Base-by-base conservation (phyloP, 2,797 vertebrate species). In the Phaenicophaeus curvirostris region DNA sequence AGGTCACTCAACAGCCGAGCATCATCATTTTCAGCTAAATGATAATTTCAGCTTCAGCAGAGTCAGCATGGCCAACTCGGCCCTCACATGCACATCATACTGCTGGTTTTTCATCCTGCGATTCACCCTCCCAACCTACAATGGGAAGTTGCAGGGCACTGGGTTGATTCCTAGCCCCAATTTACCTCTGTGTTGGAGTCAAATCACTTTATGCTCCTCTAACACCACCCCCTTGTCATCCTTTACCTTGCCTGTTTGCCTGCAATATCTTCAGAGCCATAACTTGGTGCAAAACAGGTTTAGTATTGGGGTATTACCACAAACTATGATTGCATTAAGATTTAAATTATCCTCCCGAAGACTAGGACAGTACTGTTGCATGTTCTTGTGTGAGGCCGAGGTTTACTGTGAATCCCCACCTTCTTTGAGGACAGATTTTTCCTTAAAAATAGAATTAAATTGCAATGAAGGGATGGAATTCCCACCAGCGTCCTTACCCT, bases 81-180 rank as follows among this genome's bases (percentile, higher is more conserved):
- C 9, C 10, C 74, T 6, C 30, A 1, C 2, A 1, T 3, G n/a
- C 25, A 12, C 15, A 11, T 30, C 54, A 4, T 31, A 1, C 14
- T 8, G 28, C 6, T 27, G 39, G 2, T 1, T n/a, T 31, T 10
- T 30, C 37, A 15, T 7, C 75, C 54, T 37, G 27, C 30, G 31
- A 17, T 12, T 58, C 74, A 39, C 58, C 63, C 55, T 58, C 61
- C 46, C 71, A 46, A 73, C n/a, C 42, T 9, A 8, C 39, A 39
- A 1, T 0, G 7, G 50, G 2, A 85, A 50, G 17, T 18, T 41
- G 15, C 24, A 59, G 46, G 46, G 35, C 5, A 5, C 69, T 16
- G 59, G 39, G 41, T 15, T 62, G 54, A 23, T 55, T 55, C 14
- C 74, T 8, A 21, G 55, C 25, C 37, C 1, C 1, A 18, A 9